Percentiles rank a stretch among this genome's conserved stretches.
These are phyloP conservation scores for Gobio occitaniae DNA, from an alignment of 2,797 vertebrate species.

Conservation along the genomic window DNA sequence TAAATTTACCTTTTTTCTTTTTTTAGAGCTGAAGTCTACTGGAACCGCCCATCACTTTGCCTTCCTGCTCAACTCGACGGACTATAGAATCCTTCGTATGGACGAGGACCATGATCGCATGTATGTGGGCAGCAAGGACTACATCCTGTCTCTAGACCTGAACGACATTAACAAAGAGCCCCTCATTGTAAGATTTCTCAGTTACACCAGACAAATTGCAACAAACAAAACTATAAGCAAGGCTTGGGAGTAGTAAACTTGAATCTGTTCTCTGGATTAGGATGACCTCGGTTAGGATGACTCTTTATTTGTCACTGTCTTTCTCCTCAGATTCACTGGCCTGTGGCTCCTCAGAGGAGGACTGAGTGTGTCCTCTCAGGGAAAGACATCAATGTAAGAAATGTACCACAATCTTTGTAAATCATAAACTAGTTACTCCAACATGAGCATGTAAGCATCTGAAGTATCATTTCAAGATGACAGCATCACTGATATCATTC, in stretches of 20 bases:
- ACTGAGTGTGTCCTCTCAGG: conserved; percentile 95
- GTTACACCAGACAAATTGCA: background rate
- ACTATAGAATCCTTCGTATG: conserved; percentile 97
- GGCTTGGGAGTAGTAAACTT: background rate
- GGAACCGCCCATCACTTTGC: conserved; percentile 96
- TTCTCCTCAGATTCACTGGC: conserved; percentile 93
- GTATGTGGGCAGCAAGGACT: conserved; percentile 99
- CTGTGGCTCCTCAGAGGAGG: conserved; percentile 90
- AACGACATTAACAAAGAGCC: conserved; percentile 99
- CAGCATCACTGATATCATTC: conserved; percentile 21
- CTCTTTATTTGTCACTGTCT: conserved; percentile 26
- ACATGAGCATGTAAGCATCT: background rate
- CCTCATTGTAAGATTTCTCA: conserved; percentile 89
- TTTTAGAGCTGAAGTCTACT: conserved; percentile 90
- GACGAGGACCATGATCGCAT: conserved; percentile 99
- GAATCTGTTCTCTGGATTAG: background rate
- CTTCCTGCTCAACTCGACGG: conserved; percentile 95
- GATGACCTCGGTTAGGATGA: background rate
- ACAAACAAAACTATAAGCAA: background rate
- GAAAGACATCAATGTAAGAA: conserved; percentile 95
- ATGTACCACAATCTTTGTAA: background rate
- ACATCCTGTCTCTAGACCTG: conserved; percentile 94
- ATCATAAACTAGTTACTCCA: background rate
- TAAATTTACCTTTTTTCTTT: background rate
- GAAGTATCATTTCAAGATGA: background rate